A percentile compares a stretch with the other conserved stretches of the same genome.
Conservation (phyloP, 2,888 invertebrate genomes). For the Anticlea derivata region DNA sequence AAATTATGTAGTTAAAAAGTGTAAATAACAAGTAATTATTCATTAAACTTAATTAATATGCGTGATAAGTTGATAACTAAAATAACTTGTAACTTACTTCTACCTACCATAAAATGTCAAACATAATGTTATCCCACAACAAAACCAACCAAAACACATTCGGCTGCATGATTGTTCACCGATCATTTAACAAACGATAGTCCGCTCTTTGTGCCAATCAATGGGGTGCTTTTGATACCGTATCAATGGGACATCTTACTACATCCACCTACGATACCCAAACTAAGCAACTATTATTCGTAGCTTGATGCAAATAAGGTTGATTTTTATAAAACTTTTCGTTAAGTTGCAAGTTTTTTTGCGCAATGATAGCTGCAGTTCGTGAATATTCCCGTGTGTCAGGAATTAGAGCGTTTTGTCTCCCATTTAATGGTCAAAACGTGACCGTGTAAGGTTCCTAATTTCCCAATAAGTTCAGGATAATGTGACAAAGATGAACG, state of each 20-base stretch:
- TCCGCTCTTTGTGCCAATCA: slow-evolving; percentile 70
- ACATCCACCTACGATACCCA: slow-evolving; percentile 40
- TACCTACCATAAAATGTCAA: slow-evolving; percentile 14
- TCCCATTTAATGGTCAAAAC: slow-evolving; percentile 78
- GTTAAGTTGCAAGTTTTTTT: slow-evolving; percentile 61
- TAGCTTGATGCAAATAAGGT: slow-evolving; percentile 38
- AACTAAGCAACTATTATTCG: slow-evolving; percentile 10
- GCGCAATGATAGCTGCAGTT: slow-evolving; percentile 79
- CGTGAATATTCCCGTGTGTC: slow-evolving; percentile 77
- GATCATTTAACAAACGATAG: slow-evolving; percentile 74
- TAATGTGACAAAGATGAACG: slow-evolving; percentile 72
- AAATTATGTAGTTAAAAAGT: too few relatives aligned
- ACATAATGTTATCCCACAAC: slow-evolving; percentile 38
- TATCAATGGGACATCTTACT: slow-evolving; percentile 68
- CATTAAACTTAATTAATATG: too few relatives aligned
- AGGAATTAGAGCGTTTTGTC: slow-evolving; percentile 81
- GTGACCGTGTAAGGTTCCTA: slow-evolving; percentile 74
- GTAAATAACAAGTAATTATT: too few relatives aligned
- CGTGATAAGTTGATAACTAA: too few relatives aligned
- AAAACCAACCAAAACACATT: slow-evolving; percentile 53
- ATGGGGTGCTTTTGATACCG: slow-evolving; percentile 77
- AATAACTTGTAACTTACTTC: too few relatives aligned
- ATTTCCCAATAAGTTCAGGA: slow-evolving; percentile 73
- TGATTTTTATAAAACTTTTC: slow-evolving; percentile 27
- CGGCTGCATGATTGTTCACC: slow-evolving; percentile 69